Conservation (phyloP, 2,888 invertebrate genomes). For the Colletes collaris region DNA sequence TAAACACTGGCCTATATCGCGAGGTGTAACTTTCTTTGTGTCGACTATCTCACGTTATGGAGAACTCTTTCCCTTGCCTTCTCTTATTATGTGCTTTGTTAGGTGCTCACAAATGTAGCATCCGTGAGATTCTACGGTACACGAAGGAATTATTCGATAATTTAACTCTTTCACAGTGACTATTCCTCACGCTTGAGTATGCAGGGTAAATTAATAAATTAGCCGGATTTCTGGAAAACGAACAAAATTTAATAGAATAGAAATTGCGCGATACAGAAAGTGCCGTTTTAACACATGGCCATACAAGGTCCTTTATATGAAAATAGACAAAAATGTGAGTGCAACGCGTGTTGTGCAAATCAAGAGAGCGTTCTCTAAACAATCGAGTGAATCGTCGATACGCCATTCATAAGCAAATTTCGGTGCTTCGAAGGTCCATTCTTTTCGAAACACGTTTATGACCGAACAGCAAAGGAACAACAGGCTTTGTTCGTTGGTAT, state of each 20-base stretch:
- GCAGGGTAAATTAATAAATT: too few relatives aligned
- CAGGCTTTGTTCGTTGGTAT: constrained; percentile 11
- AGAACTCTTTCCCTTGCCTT: constrained; percentile 46
- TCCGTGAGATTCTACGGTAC: constrained; percentile 26
- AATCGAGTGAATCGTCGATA: constrained; percentile 32
- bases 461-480: neutral
- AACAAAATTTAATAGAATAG: too few relatives aligned
- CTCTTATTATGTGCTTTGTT: constrained; percentile 45
- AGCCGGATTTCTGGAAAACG: too few relatives aligned
- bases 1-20: constrained; percentile 44
- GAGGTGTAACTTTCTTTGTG: constrained; percentile 49
- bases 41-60: constrained; percentile 44
- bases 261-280: too few relatives aligned
- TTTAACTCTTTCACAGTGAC: neutral
- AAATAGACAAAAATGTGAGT: neutral
- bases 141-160: constrained; percentile 26
- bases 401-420: constrained; percentile 47
- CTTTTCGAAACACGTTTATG: constrained; percentile 17
- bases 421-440: constrained; percentile 5
- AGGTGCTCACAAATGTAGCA: constrained; percentile 23
- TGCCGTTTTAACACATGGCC: too few relatives aligned
- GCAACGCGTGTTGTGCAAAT: constrained; percentile 3
- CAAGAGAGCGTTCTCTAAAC: neutral
- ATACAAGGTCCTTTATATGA: neutral
- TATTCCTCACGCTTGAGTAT: neutral